Base-by-base conservation (phyloP, 53 echinoderm and acorn worm genomes). In the Henricia sp. region DNA sequence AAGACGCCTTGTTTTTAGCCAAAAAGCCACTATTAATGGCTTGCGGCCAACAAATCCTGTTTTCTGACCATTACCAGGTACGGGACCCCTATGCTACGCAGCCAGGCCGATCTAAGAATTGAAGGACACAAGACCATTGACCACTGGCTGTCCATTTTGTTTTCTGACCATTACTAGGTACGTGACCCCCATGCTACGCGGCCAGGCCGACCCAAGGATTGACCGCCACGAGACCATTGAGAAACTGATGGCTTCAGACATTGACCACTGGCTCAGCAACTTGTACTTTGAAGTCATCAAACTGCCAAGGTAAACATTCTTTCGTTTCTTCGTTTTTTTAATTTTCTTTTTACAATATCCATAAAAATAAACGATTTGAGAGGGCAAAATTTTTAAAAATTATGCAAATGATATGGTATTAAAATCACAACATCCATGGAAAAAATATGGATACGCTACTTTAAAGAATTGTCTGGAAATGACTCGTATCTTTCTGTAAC, bases 181-280 rank as follows among this genome's bases (percentile, higher is more conserved):
- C 73, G 94, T 92, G 59, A 84, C 94, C 24, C 97, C 97, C 2
- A 94, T 97, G 94, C 67, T 97, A 30, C 86, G 97, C n/a, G 97
- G 97, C 35, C 94, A 97, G 70, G 90, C 94, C 59, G 97, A 97
- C 54, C 88, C 94, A 0, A 67, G 92, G 48, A 89, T 97, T 34
- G 97, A 97, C 70, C 84, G 88, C 13, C 92, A 97, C 66, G 97
- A 91, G 71, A 88, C 85, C 11, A 26, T 92, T 10, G 97, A 97
- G 80, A 94, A 92, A 30, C 88, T 97, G 72, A 92, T 97, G 87
- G 97, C 97, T 0, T 94, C 94, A 0, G 97, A 97, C 44, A 87
- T 94, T 41, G 97, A 97, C 87, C 97, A 97, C 84, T 97, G 97
- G 97, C 85, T 97, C 51, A 91, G 94, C 80, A 97, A 96, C 34